phyloP scores from a whole-genome alignment of 2,113 vertebrate species.

The Chamaea fasciata region DNA sequence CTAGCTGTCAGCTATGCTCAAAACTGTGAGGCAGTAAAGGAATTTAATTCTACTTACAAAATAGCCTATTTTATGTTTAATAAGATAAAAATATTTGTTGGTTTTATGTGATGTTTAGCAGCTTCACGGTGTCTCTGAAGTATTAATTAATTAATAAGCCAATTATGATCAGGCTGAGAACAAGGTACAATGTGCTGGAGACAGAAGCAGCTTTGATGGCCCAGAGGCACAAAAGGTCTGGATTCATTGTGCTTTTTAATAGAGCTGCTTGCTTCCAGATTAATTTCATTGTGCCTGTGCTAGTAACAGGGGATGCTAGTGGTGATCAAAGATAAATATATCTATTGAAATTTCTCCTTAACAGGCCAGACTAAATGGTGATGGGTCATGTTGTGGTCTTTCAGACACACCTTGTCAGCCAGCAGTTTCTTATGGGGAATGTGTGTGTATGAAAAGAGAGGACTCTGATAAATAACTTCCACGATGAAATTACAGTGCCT shows the following conservation, averaged over 20 bases:
- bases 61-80: not conserved
- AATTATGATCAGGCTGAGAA: not conserved
- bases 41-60: not conserved
- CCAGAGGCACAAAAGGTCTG: not conserved
- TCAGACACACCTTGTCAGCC: not conserved
- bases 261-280: not conserved
- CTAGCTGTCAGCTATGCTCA: not conserved
- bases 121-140: not conserved
- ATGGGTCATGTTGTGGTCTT: not conserved
- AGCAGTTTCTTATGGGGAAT: not conserved
- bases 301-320: not conserved
- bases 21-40: not conserved
- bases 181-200: not conserved
- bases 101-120: not conserved
- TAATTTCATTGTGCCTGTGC: not conserved
- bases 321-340: not conserved
- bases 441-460: not conserved
- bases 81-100: not conserved
- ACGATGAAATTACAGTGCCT: not conserved
- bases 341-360: not conserved
- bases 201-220: not conserved
- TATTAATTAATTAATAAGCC: conserved; percentile 24
- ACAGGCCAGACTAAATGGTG: not conserved
- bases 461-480: not conserved
- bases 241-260: not conserved